Conservation (phyloP, 2,113 vertebrate species). For the Ceratotherium simum region DNA sequence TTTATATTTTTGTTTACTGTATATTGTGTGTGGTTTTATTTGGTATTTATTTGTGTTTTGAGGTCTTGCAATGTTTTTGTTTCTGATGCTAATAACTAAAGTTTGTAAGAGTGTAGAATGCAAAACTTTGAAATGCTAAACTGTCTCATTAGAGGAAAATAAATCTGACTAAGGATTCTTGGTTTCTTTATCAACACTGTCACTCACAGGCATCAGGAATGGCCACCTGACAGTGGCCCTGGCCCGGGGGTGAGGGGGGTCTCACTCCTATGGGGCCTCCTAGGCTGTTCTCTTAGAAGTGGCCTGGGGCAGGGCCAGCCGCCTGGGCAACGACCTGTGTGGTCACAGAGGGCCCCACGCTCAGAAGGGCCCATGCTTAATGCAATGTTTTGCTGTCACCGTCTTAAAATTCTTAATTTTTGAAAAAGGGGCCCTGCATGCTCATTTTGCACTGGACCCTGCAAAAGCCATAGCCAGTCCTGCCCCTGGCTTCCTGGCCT, state of each 20-base stretch:
- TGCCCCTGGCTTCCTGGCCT: neutral
- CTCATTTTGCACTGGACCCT: fast-evolving
- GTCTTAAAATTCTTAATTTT: neutral
- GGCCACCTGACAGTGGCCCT: neutral
- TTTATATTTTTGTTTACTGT: conserved; percentile 87
- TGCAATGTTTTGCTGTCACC: fast-evolving
- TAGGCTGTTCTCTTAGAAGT: neutral
- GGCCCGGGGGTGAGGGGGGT: neutral
- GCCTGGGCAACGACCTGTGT: neutral
- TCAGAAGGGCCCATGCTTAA: neutral
- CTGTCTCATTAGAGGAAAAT: conserved; percentile 88
- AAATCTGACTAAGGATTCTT: conserved; percentile 87
- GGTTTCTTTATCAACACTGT: conserved; percentile 74
- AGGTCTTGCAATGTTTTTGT: conserved; percentile 91
- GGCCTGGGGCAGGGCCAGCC: neutral
- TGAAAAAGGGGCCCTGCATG: neutral
- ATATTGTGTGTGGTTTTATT: conserved; percentile 86
- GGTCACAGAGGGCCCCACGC: neutral
- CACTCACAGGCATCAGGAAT: neutral
- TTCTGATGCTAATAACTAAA: conserved; percentile 89
- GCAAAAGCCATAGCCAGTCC: fast-evolving
- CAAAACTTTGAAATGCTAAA: conserved; percentile 88
- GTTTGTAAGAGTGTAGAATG: conserved; percentile 89
- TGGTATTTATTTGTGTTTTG: conserved; percentile 92
- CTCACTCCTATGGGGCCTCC: neutral